Percentiles rank a stretch among this genome's conserved stretches.
Conservation (phyloP, 2,797 vertebrate genomes). For the Antennarius maculatus region DNA sequence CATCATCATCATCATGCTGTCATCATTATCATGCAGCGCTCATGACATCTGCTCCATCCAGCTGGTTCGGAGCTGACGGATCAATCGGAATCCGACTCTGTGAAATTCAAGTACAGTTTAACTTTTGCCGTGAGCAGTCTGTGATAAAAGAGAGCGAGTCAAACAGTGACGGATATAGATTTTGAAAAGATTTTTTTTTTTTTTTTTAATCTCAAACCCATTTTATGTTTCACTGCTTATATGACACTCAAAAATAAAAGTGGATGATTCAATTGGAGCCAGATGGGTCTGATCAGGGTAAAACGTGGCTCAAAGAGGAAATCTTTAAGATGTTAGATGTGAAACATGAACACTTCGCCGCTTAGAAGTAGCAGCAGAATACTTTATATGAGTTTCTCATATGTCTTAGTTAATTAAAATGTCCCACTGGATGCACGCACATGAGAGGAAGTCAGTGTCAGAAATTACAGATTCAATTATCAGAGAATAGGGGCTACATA, state of each 20-base stretch:
- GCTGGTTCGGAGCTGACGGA: constrained; percentile 38
- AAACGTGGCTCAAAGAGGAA: constrained; percentile 28
- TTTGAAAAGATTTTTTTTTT: constrained; percentile 17
- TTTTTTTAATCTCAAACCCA: constrained; percentile 39
- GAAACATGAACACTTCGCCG: not conserved
- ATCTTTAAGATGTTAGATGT: constrained; percentile 17
- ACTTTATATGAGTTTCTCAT: not conserved
- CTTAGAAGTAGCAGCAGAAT: not conserved
- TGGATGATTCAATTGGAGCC: constrained; percentile 33
- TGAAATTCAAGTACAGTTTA: constrained; percentile 57
- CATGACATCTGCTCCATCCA: constrained; percentile 20
- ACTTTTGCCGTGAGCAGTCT: constrained; percentile 41
- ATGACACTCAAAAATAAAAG: constrained; percentile 48
- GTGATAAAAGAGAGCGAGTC: constrained; percentile 43
- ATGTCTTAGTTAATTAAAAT: constrained; percentile 2
- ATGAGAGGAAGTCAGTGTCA: not conserved
- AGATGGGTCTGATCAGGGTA: constrained; percentile 38
- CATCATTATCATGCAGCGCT: constrained; percentile 8
- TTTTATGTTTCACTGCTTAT: constrained; percentile 49
- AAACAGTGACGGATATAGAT: constrained; percentile 57
- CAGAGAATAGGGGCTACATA: not conserved
- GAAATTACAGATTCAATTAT: not conserved
- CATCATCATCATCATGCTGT: no score
- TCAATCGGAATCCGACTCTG: constrained; percentile 53
- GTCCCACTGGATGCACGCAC: not conserved